A percentile compares a stretch with the other conserved stretches of the same genome.
phyloP scores from a whole-genome alignment of 37 sponge, comb jelly and placozoan species.

The Agelas oroides region DNA sequence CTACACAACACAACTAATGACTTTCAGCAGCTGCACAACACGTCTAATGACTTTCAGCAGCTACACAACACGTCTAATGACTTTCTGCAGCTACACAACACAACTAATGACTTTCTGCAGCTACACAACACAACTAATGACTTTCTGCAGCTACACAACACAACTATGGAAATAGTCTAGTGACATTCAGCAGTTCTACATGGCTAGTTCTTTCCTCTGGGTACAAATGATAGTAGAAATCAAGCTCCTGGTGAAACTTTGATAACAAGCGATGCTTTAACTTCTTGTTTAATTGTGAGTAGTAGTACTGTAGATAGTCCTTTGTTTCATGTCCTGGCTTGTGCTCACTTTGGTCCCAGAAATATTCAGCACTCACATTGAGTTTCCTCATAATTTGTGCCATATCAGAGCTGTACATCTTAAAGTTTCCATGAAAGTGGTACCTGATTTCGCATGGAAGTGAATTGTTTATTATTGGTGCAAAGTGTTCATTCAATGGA shows the following conservation, averaged over 20 bases:
- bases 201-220: constrained; percentile 27
- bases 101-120: too few species aligned
- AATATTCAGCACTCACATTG: not conserved
- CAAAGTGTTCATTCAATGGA: constrained; percentile 54
- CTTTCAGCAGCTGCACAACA: too few species aligned
- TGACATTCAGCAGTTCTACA: not conserved
- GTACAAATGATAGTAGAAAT: constrained; percentile 49
- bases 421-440: constrained; percentile 51
- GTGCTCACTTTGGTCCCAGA: not conserved
- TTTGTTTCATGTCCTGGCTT: not conserved
- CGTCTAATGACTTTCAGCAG: too few species aligned
- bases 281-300: constrained; percentile 2
- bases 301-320: constrained; percentile 3
- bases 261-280: constrained; percentile 24
- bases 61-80: too few species aligned
- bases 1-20: too few species aligned
- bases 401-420: constrained; percentile 20
- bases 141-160: too few species aligned
- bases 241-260: constrained; percentile 24
- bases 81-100: too few species aligned
- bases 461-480: constrained; percentile 1
- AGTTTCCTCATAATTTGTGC: constrained; percentile 1
- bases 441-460: constrained; percentile 49
- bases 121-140: too few species aligned
- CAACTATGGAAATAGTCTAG: too few species aligned